phyloP scores from a whole-genome alignment of 2,888 invertebrate species.

The Eustalomyia histrio region DNA sequence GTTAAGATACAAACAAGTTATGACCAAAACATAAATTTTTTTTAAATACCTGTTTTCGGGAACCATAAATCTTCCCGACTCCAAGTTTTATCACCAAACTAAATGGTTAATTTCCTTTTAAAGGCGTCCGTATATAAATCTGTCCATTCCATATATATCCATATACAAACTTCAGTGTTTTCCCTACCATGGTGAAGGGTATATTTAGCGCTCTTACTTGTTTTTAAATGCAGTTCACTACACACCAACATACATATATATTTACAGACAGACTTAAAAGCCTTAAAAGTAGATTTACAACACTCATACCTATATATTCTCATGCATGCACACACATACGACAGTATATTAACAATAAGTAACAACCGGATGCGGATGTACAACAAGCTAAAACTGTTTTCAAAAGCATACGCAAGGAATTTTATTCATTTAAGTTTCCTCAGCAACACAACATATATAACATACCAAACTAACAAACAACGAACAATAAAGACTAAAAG shows the following conservation, averaged over 20 bases:
- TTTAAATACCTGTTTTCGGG: no score
- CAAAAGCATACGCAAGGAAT: constrained; percentile 58
- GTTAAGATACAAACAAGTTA: no score
- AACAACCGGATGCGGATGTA: constrained; percentile 66
- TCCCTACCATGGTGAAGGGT: no score
- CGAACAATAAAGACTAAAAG: background rate
- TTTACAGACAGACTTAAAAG: constrained; percentile 18
- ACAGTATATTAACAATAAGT: constrained; percentile 44
- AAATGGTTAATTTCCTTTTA: no score
- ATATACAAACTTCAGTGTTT: no score
- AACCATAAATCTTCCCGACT: no score
- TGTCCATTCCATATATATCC: no score
- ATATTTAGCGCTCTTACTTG: no score
- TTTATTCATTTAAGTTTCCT: constrained; percentile 52
- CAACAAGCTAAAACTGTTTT: constrained; percentile 58
- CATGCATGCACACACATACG: background rate
- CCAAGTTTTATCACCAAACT: no score
- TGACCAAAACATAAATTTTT: no score
- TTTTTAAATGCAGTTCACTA: no score
- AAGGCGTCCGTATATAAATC: no score
- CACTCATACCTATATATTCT: background rate
- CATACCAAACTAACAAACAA: background rate
- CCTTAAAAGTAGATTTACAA: constrained; percentile 1
- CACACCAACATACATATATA: background rate
- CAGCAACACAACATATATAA: constrained; percentile 13